Percentiles rank a stretch among this genome's conserved stretches.
Conservation (phyloP, 2,113 vertebrate species). For the Pongo abelii region DNA sequence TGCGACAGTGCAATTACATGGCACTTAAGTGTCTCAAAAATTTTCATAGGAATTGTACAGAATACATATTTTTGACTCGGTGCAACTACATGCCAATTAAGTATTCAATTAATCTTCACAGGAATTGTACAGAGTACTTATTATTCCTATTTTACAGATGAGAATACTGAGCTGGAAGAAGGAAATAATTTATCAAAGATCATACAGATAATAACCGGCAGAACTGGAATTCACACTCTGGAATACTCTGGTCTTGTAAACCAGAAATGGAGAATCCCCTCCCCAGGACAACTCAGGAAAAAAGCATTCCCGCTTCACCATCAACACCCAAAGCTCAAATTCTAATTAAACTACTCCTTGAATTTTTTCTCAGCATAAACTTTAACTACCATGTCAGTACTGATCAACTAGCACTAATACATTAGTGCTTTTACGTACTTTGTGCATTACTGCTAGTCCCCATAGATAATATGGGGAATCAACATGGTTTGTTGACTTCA, state of each 20-base stretch:
- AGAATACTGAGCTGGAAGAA: conserved; percentile 1
- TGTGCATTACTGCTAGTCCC: too few relatives aligned
- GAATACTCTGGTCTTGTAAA: too few relatives aligned
- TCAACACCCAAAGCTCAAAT: too few relatives aligned
- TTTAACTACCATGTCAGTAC: too few relatives aligned
- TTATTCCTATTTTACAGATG: not conserved
- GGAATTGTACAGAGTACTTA: not conserved
- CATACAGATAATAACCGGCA: not conserved
- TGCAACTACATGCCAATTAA: not conserved
- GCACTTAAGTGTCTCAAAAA: not conserved
- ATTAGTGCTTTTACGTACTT: too few relatives aligned
- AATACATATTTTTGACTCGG: not conserved
- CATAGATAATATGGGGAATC: too few relatives aligned
- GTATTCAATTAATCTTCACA: not conserved
- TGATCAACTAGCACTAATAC: too few relatives aligned
- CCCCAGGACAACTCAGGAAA: too few relatives aligned
- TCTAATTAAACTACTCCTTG: too few relatives aligned
- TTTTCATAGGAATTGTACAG: not conserved
- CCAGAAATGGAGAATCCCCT: too few relatives aligned
- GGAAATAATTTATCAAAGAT: not conserved
- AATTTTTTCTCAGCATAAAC: too few relatives aligned
- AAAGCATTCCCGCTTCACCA: too few relatives aligned
- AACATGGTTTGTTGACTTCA: not conserved
- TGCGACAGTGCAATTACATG: not conserved
- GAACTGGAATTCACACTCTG: not conserved